Percentiles rank a stretch among this genome's conserved stretches.
Evolutionary conservation across 2,888 invertebrate genomes (phyloP).

Genomic region (Phengaris alcon): DNA sequence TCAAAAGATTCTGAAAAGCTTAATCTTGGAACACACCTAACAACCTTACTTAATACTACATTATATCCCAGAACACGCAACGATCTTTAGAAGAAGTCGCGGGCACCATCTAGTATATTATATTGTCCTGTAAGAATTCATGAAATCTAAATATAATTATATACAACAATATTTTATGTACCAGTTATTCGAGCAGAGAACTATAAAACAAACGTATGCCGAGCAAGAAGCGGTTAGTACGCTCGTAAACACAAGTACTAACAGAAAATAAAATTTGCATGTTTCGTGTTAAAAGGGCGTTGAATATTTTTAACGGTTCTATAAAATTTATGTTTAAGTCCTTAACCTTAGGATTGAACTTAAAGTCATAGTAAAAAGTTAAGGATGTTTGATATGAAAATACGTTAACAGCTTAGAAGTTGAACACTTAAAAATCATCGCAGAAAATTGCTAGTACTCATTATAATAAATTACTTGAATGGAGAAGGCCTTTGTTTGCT

Average conservation of each 20-base stretch:
- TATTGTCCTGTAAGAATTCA: too few relatives aligned
- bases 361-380: not conserved
- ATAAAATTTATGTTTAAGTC: constrained; percentile 1
- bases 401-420: not conserved
- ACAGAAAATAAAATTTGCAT: constrained; percentile 33
- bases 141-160: constrained; percentile 3
- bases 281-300: constrained; percentile 42
- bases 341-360: not conserved
- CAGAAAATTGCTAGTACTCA: not conserved
- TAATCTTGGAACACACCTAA: too few relatives aligned
- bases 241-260: constrained; percentile 43
- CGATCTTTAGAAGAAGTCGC: too few relatives aligned
- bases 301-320: constrained; percentile 34
- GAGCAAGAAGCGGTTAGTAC: constrained; percentile 37
- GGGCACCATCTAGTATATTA: too few relatives aligned
- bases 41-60: too few relatives aligned
- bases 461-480: too few relatives aligned
- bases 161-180: constrained; percentile 10
- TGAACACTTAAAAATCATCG: not conserved
- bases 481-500: too few relatives aligned
- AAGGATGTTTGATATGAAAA: not conserved
- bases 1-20: too few relatives aligned
- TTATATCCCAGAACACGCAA: too few relatives aligned
- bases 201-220: constrained; percentile 43
- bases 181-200: constrained; percentile 29